Base-by-base conservation (phyloP, 1,140 invertebrate species). In the Calephelis nemesis region DNA sequence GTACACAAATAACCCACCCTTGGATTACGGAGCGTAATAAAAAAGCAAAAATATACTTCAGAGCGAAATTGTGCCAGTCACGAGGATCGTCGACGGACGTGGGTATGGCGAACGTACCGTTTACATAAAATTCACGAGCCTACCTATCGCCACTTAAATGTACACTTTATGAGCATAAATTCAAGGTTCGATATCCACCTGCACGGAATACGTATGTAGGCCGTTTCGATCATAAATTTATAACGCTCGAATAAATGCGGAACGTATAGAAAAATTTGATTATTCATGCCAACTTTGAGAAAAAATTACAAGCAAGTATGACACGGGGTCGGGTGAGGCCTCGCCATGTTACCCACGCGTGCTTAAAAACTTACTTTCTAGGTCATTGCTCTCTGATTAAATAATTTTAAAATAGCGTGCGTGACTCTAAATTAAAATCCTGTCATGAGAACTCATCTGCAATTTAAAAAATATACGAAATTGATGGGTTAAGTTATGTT, bases 181-280 rank as follows among this genome's bases (percentile, higher is more conserved):
- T 76, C 71, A 85, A 74, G 76, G 81, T 76, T 78, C 68, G 71
- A 76, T 80, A 80, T 82, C 69, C 71, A 70, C 63, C 73, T 67
- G 73, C 72, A 58, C 48, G 67, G 30, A 39, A 52, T 30, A 47
- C 40, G 69, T 63, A 74, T 63, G 69, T 81, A 71, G 58, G 77
- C 63, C 70, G 70, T 81, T 81, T 72, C 68, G 52, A 66, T 50
- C 66, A 63, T 65, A 49, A 67, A 52, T 50, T 48, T 52, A 66
- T 67, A 68, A 63, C 71, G 75, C 73, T 78, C 74, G 78, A 83
- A 84, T 82, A 86, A 88, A 86, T 80, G 80, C 81, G 81, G 83
- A 82, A 83, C 80, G 80, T 87, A 85, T 85, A 86, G 80, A 85
- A 84, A 88, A 90, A 88, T 88, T 83, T 87, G 87, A 84, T 87